phyloP scores from a whole-genome alignment of 2,797 vertebrate genomes.

The Australoheros facetus region DNA sequence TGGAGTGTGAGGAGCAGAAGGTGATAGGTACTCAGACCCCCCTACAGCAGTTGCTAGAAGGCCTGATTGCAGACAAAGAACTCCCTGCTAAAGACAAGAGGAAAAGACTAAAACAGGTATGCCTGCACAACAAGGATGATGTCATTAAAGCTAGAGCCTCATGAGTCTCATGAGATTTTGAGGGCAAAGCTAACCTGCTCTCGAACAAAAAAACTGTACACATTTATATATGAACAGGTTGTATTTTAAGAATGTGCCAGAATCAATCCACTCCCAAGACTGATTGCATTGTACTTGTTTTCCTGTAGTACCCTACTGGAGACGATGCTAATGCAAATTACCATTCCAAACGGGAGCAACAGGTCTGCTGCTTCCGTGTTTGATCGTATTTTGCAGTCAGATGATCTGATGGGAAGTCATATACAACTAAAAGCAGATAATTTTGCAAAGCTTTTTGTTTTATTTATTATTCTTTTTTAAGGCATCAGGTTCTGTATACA shows the following conservation, averaged over 20 bases:
- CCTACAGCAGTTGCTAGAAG: constrained; percentile 87
- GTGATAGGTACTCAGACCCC: constrained; percentile 84
- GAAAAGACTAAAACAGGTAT: constrained; percentile 93
- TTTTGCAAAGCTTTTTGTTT: neutral
- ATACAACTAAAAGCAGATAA: neutral
- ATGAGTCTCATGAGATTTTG: neutral
- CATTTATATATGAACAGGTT: neutral
- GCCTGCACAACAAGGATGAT: too few relatives aligned
- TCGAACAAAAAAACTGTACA: neutral
- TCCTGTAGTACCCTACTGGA: neutral
- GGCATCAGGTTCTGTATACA: neutral
- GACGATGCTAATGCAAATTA: neutral
- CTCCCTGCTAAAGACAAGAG: constrained; percentile 91
- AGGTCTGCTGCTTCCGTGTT: neutral
- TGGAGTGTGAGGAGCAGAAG: constrained; percentile 88
- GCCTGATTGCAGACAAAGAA: constrained; percentile 86
- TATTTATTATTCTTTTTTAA: too few relatives aligned
- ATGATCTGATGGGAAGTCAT: neutral
- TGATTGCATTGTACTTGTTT: neutral
- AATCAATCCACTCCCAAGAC: neutral
- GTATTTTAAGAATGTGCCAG: neutral
- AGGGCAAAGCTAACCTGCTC: neutral
- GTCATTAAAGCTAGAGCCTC: neutral
- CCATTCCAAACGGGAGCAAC: too few relatives aligned
- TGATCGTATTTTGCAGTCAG: neutral